Base-by-base conservation (phyloP, 2,888 invertebrate species). In the Dicyrtoma fusca region DNA sequence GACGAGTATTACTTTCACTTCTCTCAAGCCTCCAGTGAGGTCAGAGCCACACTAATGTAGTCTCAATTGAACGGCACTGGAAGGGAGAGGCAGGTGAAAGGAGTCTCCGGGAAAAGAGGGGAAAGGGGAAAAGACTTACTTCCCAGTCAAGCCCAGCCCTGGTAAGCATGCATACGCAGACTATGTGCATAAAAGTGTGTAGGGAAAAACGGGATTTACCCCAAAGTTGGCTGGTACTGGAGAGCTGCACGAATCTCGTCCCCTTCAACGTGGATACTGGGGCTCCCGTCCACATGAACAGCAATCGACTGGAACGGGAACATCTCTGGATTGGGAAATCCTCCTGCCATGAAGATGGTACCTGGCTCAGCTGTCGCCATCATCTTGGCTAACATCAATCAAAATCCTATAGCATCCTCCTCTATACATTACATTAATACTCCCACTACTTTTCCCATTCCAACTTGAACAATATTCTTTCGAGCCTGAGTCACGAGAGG, bases 151-250 rank as follows among this genome's bases (percentile, higher is more conserved):
- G n/a, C n/a, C n/a, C n/a, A n/a, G n/a, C n/a, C n/a, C n/a, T n/a
- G n/a, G n/a, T n/a, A n/a, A n/a, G n/a, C n/a, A n/a, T n/a, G n/a
- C n/a, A n/a, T n/a, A n/a, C n/a, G n/a, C n/a, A n/a, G 34, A 34
- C 34, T 8, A 8, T 34, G 4, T 34, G 34, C 34, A 34, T 34
- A 34, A 34, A 34, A 34, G 34, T 34, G 8, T 34, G 34, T n/a
- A n/a, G n/a, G n/a, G n/a, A n/a, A 34, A 34, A 34, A 34, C 34
- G 34, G 8, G 34, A 34, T 82, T 82, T 82, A 90, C 86, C 92
- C 92, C 81, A 88, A 88, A 1, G 91, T 89, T 0, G 92, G 90
- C 74, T 90, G 87, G 81, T 92, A 92, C 82, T 92, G 92, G 69
- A 92, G 84, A 0, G 90, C 90, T 0, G 87, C 85, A 0, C 87